Evolutionary conservation across 92 coral and sea anemone species (phyloP), one percentile per base, ranked within the genome.

Genomic region (Bergia puertoricense): DNA sequence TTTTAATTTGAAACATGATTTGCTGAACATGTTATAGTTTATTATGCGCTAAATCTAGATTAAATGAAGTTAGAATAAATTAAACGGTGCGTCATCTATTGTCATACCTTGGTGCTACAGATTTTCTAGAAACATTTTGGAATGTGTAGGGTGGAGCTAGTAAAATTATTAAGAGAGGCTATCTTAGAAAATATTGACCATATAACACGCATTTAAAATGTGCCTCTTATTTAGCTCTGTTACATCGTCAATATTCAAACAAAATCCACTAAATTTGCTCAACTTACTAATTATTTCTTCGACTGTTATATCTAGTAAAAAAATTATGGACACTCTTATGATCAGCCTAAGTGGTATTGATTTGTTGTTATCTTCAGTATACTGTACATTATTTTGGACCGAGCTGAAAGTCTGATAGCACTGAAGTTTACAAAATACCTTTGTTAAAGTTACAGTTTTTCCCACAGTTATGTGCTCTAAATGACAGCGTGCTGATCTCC

Each of bases 401-500:
- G 67, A 57, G 67, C 67, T 57, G 54, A 48, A 30, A 6, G 54
- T 48, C 10, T 48, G 67, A 36, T 39, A 77, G 30, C 81, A 41
- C 40, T 54, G 22, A 22, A 45, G 54, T 38, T 74, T 16, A 20
- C 30, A 9, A 10, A 7, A 73, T 50, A n/a, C 11, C 20, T 74
- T 68, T 72, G 42, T 13, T 23, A 67, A 16, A 16, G 1, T 20
- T 62, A 18, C 6, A 4, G 36, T 85, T 83, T 38, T 38, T 67
- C 86, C 91, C 73, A 22, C 91, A 97, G 99, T 95, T 97, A 78
- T 95, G 92, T 51, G 95, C 93, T 54, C 80, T 97, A 5, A 94
- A 97, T 41, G 99, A 97, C 86, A 92, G 95, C 56, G 92, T 96
- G 50, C 79, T 97, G 40, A 89, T 97, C 57, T 93, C 99, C 5